Percentiles rank a stretch among this genome's conserved stretches.
phyloP scores from a whole-genome alignment of 2,888 invertebrate species.

The Lasius fuliginosus region DNA sequence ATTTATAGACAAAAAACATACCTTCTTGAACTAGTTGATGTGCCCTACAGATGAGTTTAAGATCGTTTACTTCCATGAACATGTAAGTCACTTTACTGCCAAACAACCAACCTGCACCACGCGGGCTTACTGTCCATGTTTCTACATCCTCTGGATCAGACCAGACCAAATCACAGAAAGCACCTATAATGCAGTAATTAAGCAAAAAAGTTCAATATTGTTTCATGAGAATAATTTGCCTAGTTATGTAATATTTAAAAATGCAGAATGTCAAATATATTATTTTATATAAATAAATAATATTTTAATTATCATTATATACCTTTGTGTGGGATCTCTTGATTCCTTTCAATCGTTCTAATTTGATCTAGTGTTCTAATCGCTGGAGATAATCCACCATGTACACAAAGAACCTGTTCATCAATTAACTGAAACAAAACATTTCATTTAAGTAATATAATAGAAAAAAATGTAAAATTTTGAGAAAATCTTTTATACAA shows the following conservation, averaged over 20 bases:
- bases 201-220: background rate
- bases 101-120: slow-evolving; percentile 99
- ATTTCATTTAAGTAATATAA: slow-evolving; percentile 25
- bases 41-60: slow-evolving; percentile 98
- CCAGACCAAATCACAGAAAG: slow-evolving; percentile 99
- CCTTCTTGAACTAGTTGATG: slow-evolving; percentile 99
- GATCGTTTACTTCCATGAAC: slow-evolving; percentile 97
- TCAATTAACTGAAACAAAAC: slow-evolving; percentile 94
- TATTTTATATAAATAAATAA: slow-evolving; percentile 7
- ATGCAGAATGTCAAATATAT: background rate
- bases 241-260: background rate
- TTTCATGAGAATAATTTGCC: background rate
- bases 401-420: slow-evolving; percentile 98
- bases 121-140: slow-evolving; percentile 96
- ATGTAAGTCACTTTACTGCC: slow-evolving; percentile 97
- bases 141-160: slow-evolving; percentile 99
- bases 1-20: slow-evolving; percentile 81
- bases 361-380: slow-evolving; percentile 99
- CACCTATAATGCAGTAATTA: slow-evolving; percentile 87
- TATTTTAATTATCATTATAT: slow-evolving; percentile 42
- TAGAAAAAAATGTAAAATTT: background rate
- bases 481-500: slow-evolving; percentile 19
- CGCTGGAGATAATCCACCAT: slow-evolving; percentile 98
- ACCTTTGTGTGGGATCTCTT: slow-evolving; percentile 99
- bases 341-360: slow-evolving; percentile 97